Base-by-base conservation (phyloP, 2,113 vertebrate species). In the Atrichornis clamosus region DNA sequence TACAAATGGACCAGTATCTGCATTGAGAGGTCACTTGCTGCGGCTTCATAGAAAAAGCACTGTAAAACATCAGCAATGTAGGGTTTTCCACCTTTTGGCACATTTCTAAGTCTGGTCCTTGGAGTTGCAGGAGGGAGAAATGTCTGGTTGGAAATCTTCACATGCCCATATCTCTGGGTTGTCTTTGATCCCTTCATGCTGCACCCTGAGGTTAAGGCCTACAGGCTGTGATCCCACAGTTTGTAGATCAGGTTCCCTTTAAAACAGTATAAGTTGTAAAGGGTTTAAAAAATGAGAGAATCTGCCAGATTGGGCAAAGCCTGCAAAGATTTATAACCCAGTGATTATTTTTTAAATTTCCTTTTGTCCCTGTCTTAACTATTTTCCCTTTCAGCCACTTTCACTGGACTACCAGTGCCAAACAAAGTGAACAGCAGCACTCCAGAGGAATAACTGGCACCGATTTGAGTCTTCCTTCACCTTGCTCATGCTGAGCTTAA, bases 111-210 rank as follows among this genome's bases (percentile, higher is more conserved):
- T 19, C 50, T 53, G 60, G 32, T 74, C 32, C 73, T 89, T 74
- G 64, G 69, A 70, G 8, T 0, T 41, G 60, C 44, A 52, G n/a
- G 41, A 58, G 73, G 47, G 42, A 81, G 18, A 60, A 47, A 41
- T 13, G 9, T 1, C 1, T 42, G 60, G 17, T 26, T 87, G 56
- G 87, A 70, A 67, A 59, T 50, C 7, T 46, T 58, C 19, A 44
- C 4, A 11, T 59, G n/a, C 5, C 1, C 3, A 0, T n/a, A 4
- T 10, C 24, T 49, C 59, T 67, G 28, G 32, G 28, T 39, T 62
- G 4, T 33, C 52, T 60, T 91, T 73, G 41, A 52, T 47, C 16
- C 35, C n/a, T 49, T 52, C 5, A 1, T 42, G 17, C 24, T 37
- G 52, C 23, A 73, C 23, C 14, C 15, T 12, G 35, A 93, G 9